Evolutionary conservation across 2,113 vertebrate genomes (phyloP), one percentile per base, ranked within the genome.

Genomic region (Paradisaea rubra): DNA sequence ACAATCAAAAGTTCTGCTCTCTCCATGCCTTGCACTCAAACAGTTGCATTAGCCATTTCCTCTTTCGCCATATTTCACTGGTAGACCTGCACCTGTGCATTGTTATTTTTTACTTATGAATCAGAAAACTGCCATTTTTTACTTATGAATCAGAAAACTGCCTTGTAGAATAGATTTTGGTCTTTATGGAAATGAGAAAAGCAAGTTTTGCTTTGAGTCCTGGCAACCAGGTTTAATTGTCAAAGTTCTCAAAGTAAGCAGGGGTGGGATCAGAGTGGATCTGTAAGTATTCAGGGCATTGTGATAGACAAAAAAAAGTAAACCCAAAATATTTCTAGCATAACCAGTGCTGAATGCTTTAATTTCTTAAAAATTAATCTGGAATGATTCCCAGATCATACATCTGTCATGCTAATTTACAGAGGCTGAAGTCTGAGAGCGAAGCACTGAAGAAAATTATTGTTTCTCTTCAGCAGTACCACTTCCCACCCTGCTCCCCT

Each of bases 341-440:
- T 94, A 96, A 76, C 60, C 71, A 88, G 41, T 53, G 56, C 68
- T 83, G 81, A 94, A 77, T 83, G 68, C 27, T 96, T 91, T 94
- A 93, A 96, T 97, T 94, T 97, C 95, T 96, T 95, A 91, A 97
- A 94, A 96, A 92, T 82, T 96, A 92, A 73, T 94, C 94, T 96
- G 96, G 96, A 97, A 94, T 92, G 92, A 65, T 96, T 97, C 95
- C 96, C 92, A 97, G 95, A 96, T 87, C 78, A 91, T 97, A 94
- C 96, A 97, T 97, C 96, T 97, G 96, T 96, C 94, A 95, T 70
- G 91, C 31, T 96, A 97, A 96, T 94, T 97, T 95, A 92, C 96
- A 96, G 94, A 95, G 93, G 89, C 90, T 88, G 88, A 90, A 91
- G 63, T 84, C 86, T 93, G 89, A 91, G 37, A 33, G 53, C 94